Conservation (phyloP, 2,113 vertebrate species). For the Erpornis zantholeuca region DNA sequence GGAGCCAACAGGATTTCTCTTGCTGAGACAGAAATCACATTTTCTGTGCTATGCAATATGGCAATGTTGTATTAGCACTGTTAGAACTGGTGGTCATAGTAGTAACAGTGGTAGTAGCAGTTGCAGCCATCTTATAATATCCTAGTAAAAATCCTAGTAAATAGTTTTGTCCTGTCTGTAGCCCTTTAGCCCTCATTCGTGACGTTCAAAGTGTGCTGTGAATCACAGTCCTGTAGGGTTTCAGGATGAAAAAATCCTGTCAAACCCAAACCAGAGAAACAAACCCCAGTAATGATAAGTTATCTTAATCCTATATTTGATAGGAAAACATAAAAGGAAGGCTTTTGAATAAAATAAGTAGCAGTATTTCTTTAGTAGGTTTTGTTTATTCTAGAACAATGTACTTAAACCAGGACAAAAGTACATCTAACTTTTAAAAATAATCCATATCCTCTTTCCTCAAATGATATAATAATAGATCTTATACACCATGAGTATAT, state of each 20-base stretch:
- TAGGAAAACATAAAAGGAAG: background rate
- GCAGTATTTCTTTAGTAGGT: background rate
- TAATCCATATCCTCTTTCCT: background rate
- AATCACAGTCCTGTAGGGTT: background rate
- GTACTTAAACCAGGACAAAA: background rate
- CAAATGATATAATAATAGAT: background rate
- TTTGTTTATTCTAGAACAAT: background rate
- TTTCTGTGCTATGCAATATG: background rate
- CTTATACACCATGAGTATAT: background rate
- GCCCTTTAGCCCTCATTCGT: accelerated
- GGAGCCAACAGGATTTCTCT: background rate
- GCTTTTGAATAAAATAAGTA: background rate
- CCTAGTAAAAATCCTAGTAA: background rate
- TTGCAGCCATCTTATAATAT: background rate
- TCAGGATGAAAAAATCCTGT: background rate
- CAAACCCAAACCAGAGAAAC: background rate
- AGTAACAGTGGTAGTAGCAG: background rate
- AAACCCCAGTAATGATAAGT: background rate
- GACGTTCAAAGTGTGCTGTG: background rate
- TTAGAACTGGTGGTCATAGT: background rate
- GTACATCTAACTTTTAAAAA: background rate
- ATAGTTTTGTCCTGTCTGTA: background rate
- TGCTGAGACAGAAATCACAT: background rate
- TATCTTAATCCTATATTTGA: background rate
- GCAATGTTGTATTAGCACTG: background rate